Percentiles rank a stretch among this genome's conserved stretches.
Evolutionary conservation across 2,888 invertebrate species (phyloP).

Genomic region (Xylota sylvarum): DNA sequence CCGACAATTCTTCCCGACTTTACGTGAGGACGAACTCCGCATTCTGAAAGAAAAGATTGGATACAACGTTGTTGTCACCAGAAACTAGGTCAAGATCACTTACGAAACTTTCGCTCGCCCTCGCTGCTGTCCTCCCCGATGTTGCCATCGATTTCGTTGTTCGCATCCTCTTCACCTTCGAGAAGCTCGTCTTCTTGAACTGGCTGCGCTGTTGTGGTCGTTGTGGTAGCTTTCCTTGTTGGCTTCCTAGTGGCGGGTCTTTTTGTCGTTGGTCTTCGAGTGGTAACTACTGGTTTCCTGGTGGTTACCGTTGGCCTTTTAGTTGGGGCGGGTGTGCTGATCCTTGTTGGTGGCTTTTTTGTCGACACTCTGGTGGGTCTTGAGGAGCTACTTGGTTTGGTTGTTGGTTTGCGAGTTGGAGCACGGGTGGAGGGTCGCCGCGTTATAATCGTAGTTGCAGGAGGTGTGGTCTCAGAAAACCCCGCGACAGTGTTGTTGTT

Average conservation of each 20-base stretch:
- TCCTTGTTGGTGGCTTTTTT: slow-evolving; percentile 82
- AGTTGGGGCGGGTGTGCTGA: slow-evolving; percentile 80
- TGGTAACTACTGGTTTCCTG: slow-evolving; percentile 80
- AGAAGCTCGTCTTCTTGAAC: slow-evolving; percentile 81
- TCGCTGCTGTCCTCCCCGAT: slow-evolving; percentile 52
- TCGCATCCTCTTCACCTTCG: slow-evolving; percentile 82
- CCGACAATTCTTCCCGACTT: slow-evolving; percentile 94
- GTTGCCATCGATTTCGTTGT: slow-evolving; percentile 64
- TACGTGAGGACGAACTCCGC: slow-evolving; percentile 93
- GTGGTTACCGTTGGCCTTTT: slow-evolving; percentile 79
- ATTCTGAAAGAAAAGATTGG: slow-evolving; percentile 87
- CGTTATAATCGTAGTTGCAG: slow-evolving; percentile 78
- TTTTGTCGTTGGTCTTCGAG: slow-evolving; percentile 82
- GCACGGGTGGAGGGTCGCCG: slow-evolving; percentile 79
- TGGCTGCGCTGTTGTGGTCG: slow-evolving; percentile 80
- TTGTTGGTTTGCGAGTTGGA: slow-evolving; percentile 81
- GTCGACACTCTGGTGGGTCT: slow-evolving; percentile 82
- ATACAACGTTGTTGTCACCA: slow-evolving; percentile 73
- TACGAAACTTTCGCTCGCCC: slow-evolving; percentile 83
- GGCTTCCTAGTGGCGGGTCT: slow-evolving; percentile 83
- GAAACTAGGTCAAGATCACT: slow-evolving; percentile 81
- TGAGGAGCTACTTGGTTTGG: slow-evolving; percentile 77
- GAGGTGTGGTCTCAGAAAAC: slow-evolving; percentile 67
- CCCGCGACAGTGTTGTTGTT: slow-evolving; percentile 82
- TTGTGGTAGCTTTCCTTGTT: slow-evolving; percentile 80